Base-by-base conservation (phyloP, 1,140 invertebrate genomes). In the Phymorhynchus buccinoides region DNA sequence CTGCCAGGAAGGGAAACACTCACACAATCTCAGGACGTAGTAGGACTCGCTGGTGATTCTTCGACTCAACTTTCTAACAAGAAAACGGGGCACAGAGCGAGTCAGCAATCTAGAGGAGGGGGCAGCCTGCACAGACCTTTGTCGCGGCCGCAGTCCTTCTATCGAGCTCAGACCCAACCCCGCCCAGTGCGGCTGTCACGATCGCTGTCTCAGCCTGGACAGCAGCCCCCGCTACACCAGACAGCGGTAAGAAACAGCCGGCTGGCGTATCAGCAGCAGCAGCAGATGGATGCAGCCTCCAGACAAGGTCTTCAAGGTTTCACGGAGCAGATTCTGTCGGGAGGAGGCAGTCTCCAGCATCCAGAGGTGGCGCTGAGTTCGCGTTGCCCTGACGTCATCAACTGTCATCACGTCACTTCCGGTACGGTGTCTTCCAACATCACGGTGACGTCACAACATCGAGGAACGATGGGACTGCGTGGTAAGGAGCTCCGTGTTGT, bases 331-430 rank as follows among this genome's bases (percentile, higher is more conserved):
- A 16, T 62, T 27, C 22, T 27, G 12, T 14, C 56, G 1, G 56
- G 78, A 9, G 56, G n/a, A 37, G 78, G 32, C 30, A 37, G n/a
- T 37, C 30, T 44, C 39, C 32, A 73, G 30, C 30, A 35, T n/a
- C 77, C 9, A 16, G 52, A 37, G 27, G 56, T 35, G 3, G 37
- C 42, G n/a, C 78, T 87, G 44, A 84, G 79, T 42, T 87, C 83
- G 22, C 66, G 82, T 41, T 87, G 86, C 79, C 86, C 86, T 35
- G 86, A 87, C 68, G 86, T 87, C 66, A 84, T 87, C n/a, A 84
- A 87, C 84, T 87, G 86, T 32, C 86, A 87, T 73, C 84, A 79
- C 73, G 35, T 82, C 41, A 1, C 62, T 9, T 22, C 30, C n/a
- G 52, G 52, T 9, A 73, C 35, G 9, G 16, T 62, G 56, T 62